phyloP scores from a whole-genome alignment of 2,797 vertebrate genomes.

The Girardinus metallicus region DNA sequence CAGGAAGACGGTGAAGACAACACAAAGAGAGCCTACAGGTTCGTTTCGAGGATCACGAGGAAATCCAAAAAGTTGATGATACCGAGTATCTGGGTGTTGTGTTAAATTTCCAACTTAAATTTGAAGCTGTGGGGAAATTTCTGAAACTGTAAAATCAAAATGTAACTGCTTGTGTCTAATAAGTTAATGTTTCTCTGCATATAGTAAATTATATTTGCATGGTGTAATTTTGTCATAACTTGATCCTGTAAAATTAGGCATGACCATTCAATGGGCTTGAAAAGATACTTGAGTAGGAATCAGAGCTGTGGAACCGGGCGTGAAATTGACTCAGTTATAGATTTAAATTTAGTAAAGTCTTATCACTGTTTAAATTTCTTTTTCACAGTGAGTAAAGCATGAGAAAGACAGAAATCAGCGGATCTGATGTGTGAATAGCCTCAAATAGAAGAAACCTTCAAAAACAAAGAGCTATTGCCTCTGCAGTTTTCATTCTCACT shows the following conservation, averaged over 20 bases:
- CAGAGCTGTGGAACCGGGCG: neutral
- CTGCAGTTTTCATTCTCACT: neutral
- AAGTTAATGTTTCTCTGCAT: neutral
- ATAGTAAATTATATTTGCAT: neutral
- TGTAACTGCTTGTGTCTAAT: neutral
- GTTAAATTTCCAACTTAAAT: neutral
- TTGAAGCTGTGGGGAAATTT: neutral
- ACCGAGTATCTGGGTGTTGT: neutral
- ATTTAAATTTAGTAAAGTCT: neutral
- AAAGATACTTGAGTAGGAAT: neutral
- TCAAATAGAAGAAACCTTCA: neutral
- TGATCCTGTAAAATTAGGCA: neutral
- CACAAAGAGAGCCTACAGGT: conserved; percentile 93
- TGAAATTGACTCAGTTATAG: neutral
- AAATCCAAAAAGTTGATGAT: neutral
- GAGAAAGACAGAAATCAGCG: neutral
- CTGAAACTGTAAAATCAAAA: neutral
- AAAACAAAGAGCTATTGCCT: neutral
- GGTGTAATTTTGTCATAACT: neutral
- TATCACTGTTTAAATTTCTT: neutral
- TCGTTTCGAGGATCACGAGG: neutral
- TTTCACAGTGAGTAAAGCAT: neutral
- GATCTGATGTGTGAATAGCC: neutral
- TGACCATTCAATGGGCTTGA: neutral
- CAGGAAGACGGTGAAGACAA: conserved; percentile 91